Evolutionary conservation across 2,797 vertebrate species (phyloP), one percentile per base, ranked within the genome.

Genomic region (Coranthus polyacanthus): DNA sequence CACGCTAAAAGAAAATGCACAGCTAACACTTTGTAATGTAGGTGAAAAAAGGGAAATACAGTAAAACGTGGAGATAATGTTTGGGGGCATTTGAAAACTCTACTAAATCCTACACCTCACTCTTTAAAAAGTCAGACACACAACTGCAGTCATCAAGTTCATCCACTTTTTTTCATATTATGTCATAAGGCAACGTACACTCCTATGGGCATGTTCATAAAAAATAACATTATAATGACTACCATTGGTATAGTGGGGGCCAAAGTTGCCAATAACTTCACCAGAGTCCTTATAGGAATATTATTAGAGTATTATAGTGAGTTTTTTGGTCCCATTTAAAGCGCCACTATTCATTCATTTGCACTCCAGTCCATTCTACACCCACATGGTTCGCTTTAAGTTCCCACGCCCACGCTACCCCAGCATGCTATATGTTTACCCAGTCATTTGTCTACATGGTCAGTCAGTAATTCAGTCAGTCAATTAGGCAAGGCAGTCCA

Each of bases 401-500:
- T 89, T 89, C 90, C 87, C 91, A 89, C 86, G 24, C 86, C 88
- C 87, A 88, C 87, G 44, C 80, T 6, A 20, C 78, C 86, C 75
- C 83, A 77, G 83, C 83, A 76, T 64, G 83, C 79, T 32, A 15
- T 61, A 4, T 57, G 63, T 83, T 79, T 66, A 72, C 62, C 70
- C 72, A 81, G 79, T 81, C 88, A 75, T 36, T 87, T 82, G 78
- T 55, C 64, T 63, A 64, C 59, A 56, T 59, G 6, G 54, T 54
- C 59, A 34, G 51, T 72, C 75, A 21, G 79, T 82, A 78, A 80
- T 58, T 79, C 73, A 88, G 81, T 75, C 75, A 77, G 62, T 87
- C 89, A 78, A 82, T 89, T 83, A 76, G 82, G 58, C 46, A 7
- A 72, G 66, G 75, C 78, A 75, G 86, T 88, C 83, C 68, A 83